Base-by-base conservation (phyloP, 2,888 invertebrate species). In the Xestia c-nigrum region DNA sequence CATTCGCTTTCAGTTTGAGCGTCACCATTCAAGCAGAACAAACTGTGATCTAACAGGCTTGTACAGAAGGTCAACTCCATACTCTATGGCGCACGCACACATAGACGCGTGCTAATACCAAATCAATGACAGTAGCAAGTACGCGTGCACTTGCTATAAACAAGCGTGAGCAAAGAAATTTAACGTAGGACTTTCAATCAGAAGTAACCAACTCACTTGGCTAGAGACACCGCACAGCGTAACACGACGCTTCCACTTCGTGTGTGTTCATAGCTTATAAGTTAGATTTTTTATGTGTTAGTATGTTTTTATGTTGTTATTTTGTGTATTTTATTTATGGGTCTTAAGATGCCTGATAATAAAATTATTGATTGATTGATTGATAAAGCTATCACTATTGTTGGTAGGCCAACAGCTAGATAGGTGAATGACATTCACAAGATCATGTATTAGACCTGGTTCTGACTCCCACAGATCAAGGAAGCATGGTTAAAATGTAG, bases 11-110 rank as follows among this genome's bases (percentile, higher is more conserved):
- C 59, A 66, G 74, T 85, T 76, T 66, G 61, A 70, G 24, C 70
- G 78, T 73, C 61, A 70, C 73, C 67, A 84, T 38, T 82, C 75
- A 72, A 64, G 76, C 74, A 66, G 74, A 76, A 80, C 79, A 63
- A 70, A 72, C n/a, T 38, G 31, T 40, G 2, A 66, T 38, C n/a
- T 5, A 52, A 24, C 3, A 52, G 3, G 46, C 3, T 6, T 0
- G 1, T 7, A 40, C 73, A 79, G 65, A 78, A 78, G 65, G 19
- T 46, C 5, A 2, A 21, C 0, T 59, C 0, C 6, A 14, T 16
- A 46, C 9, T 24, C 9, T 16, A 38, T 7, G 1, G 10, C 3
- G 16, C 40, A 10, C 19, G 4, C 47, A 64, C 40, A 16, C 40
- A 31, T 31, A 50, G 10, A 71, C 38, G 14, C 10, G 24, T 38